Evolutionary conservation across 2,888 invertebrate species (phyloP), one percentile per base, ranked within the genome.

Genomic region (Scaptomyza flava): DNA sequence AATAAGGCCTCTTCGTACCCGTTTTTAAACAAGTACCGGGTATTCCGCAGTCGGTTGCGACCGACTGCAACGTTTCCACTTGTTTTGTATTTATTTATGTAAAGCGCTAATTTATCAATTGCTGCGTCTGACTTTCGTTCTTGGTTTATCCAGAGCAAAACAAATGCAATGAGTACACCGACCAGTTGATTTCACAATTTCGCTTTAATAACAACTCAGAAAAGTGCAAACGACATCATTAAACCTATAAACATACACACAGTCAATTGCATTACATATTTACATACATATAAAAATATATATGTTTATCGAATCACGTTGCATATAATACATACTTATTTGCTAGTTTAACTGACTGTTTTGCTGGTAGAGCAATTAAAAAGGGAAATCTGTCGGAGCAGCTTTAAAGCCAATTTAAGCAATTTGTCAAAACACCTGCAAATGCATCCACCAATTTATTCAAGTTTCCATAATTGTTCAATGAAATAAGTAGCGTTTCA

Each of bases 81-180:
- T 17, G 17, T 4, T 54, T 34, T 41, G 41, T 61, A 34, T 57
- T 48, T 68, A 53, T 70, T 56, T 57, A 53, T 52, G 46, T 64
- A 59, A 62, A 58, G 60, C 36, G 69, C 68, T 62, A 84, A 87
- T 87, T 87, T 82, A 77, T 79, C 82, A 82, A 87, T 82, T 81
- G 78, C 81, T 75, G 70, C 58, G 73, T 68, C 72, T 66, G 84
- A 87, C 70, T 87, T 82, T 87, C 81, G 64, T 76, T 82, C 62
- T 72, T 68, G 43, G 66, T 60, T 63, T 17, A 50, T 51, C 54
- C 52, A 65, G 58, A 48, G 59, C 65, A 60, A 63, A 68, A 60
- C 68, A 77, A 68, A 68, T 77, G 75, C 78, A 83, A 58, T 45
- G 47, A 58, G 54, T 34, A 48, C 43, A 20, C 62, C 60, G 51